Evolutionary conservation across 2,797 vertebrate genomes (phyloP), one percentile per base, ranked within the genome.

Genomic region (Toxotes lorentzi): DNA sequence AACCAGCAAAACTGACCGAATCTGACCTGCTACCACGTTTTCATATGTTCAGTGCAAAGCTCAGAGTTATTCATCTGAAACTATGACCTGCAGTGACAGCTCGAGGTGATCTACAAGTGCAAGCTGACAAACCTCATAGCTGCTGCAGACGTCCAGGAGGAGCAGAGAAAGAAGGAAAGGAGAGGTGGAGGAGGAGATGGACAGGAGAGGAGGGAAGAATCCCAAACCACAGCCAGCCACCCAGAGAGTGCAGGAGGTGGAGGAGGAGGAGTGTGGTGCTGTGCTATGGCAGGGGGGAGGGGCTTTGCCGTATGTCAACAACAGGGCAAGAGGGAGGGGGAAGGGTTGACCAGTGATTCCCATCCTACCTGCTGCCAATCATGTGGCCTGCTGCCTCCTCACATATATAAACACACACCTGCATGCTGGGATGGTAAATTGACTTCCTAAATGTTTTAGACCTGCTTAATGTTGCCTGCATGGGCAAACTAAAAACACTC

Each of bases 81-180:
- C 64, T 59, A 14, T 16, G 41, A 75, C 38, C 58, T 73, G 32
- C 23, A 35, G 30, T 13, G 1, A 27, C 16, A 48, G 19, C 38
- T 65, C 17, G 0, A 69, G 45, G 19, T 38, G n/a, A 78, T 54
- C 50, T 24, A 77, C 30, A 71, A 75, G 71, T 47, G 66, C 53
- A 68, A 78, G 75, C 56, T 75, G 84, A 92, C 92, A 83, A 87
- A 94, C 93, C 93, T 94, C 81, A 87, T 61, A 50, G 63, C 70
- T 68, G 88, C 87, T 82, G 91, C 85, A 82, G 83, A 71, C 11
- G 70, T 90, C 90, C 89, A 75, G 85, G 54, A 76, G 73, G 38
- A 76, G 41, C 59, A 81, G 65, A 84, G 72, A 59, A 7, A 68
- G 41, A 73, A 72, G 76, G 38, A 73, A 53, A 80, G 58, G 50